phyloP scores from a whole-genome alignment of 2,113 vertebrate species.

The Chinchilla lanigera region DNA sequence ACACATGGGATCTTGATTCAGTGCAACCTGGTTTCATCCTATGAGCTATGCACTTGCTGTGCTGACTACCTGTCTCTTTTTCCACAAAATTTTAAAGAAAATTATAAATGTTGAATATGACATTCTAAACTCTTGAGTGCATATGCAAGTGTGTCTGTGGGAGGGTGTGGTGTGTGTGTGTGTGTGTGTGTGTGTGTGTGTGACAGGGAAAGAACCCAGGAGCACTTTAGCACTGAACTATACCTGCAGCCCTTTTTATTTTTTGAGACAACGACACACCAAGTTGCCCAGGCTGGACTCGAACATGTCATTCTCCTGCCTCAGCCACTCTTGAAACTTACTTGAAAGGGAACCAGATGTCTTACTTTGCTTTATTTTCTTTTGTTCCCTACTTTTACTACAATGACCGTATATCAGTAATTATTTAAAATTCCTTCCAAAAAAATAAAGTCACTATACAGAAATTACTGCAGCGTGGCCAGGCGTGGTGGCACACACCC shows the following conservation, averaged over 20 bases:
- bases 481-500: not conserved
- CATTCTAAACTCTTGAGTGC: not conserved
- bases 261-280: not conserved
- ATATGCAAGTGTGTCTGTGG: no score
- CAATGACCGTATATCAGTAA: not conserved
- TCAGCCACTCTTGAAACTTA: not conserved
- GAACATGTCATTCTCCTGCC: not conserved
- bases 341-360: not conserved
- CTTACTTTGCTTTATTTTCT: not conserved
- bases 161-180: no score
- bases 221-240: not conserved
- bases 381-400: not conserved
- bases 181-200: not conserved
- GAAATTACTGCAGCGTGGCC: not conserved
- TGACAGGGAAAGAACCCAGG: not conserved
- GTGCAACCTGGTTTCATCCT: not conserved
- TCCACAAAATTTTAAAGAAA: constrained; percentile 17
- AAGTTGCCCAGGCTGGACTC: not conserved
- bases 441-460: not conserved
- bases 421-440: not conserved
- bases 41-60: not conserved
- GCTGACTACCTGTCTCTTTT: not conserved
- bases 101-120: constrained; percentile 23
- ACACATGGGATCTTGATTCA: not conserved
- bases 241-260: not conserved